phyloP scores from a whole-genome alignment of 2,797 vertebrate species.

The Lacerta bilineata region DNA sequence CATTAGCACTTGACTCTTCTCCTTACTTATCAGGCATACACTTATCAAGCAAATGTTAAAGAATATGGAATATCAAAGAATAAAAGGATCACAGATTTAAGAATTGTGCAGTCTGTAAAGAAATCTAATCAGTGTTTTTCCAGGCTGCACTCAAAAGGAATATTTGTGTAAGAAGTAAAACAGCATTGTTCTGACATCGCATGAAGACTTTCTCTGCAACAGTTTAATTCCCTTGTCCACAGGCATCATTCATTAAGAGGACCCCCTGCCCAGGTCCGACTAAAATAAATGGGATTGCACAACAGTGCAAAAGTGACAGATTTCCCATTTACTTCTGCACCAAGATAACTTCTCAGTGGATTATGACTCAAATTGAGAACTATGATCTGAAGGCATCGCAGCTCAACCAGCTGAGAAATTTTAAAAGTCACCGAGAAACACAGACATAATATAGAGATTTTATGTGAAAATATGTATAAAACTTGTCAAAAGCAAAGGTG shows the following conservation, averaged over 20 bases:
- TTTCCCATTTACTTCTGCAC: conserved; percentile 33
- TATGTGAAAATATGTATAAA: conserved; percentile 70
- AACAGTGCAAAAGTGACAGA: neutral
- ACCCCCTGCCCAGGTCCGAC: neutral
- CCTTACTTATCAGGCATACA: neutral
- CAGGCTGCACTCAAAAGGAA: conserved; percentile 67
- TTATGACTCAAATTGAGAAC: neutral
- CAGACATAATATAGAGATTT: conserved; percentile 72
- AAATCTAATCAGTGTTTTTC: conserved; percentile 43
- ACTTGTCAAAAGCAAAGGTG: conserved; percentile 34
- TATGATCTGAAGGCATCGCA: neutral
- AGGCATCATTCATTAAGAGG: neutral
- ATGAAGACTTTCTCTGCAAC: neutral
- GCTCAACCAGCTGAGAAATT: conserved; percentile 65
- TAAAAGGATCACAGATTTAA: neutral
- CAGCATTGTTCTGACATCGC: conserved; percentile 31
- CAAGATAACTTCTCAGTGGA: neutral
- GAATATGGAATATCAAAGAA: neutral
- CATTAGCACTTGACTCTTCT: neutral
- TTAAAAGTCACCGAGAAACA: conserved; percentile 43
- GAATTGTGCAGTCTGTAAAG: neutral
- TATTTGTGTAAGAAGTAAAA: conserved; percentile 73
- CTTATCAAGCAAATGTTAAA: neutral
- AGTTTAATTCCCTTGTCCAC: neutral
- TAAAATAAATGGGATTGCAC: neutral